Base-by-base conservation (phyloP, 2,797 vertebrate genomes). In the Glossophaga mutica region DNA sequence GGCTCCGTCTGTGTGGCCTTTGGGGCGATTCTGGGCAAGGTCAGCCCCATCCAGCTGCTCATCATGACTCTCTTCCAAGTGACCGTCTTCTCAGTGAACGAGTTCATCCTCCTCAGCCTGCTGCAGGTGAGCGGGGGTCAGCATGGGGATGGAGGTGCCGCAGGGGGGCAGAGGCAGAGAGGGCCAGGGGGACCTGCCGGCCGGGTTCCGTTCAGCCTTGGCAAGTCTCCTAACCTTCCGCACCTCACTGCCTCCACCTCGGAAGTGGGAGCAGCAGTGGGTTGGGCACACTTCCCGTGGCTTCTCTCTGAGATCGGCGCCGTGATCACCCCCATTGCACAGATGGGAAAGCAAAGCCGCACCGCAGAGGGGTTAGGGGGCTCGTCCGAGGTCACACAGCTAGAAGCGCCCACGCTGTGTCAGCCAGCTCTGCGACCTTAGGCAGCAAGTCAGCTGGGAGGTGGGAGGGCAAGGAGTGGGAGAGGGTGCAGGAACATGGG, bases 11-110 rank as follows among this genome's bases (percentile, higher is more conserved):
- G 99, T 68, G 99, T 99, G 5, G 99, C 99, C 88, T 99, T 99
- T 2, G 99, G 99, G 29, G 99, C 99, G 14, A 95, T 99, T 57
- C 98, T 99, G 97, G 99, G 99, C 11, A 99, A 99, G 98, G 98
- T 99, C 83, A 99, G 99, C 96, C 99, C 99, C 0, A 97, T 99
- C 65, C 99, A 99, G 98, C 97, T 99, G 89, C 91, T 99, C 98
- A 73, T 99, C 74, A 98, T 99, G 99, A 99, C 99, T 7, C 97
- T 99, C 62, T 99, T 99, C 97, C 99, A 99, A 91, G 95, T 99
- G 94, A 99, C 99, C 0, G 98, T 99, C 91, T 99, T 99, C 59
- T 96, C 99, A 0, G 99, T 99, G 96, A 99, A 99, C 0, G 99
- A 99, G 92, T 99, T 96, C 98, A 99, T 99, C 97, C 99, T 99